Evolutionary conservation across 2,797 vertebrate species (phyloP).

Genomic region (Pantherophis vulpinus): DNA sequence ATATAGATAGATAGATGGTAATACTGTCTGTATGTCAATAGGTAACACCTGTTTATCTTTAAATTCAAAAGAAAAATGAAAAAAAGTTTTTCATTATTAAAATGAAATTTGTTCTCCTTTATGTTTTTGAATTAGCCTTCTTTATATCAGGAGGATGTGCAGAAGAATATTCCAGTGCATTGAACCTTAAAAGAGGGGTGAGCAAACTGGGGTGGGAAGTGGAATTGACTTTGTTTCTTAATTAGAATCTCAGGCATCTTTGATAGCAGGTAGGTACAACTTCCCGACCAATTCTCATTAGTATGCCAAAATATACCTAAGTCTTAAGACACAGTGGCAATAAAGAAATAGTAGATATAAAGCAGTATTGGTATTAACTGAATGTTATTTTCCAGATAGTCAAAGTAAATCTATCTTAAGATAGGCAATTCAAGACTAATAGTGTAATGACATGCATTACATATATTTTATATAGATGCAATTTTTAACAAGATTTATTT

Average conservation of each 20-base stretch:
- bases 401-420: not conserved
- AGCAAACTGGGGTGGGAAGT: not conserved
- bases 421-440: not conserved
- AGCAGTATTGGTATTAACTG: not conserved
- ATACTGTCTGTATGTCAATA: not conserved
- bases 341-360: not conserved
- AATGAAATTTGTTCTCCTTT: not conserved
- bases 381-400: not conserved
- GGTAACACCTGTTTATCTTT: slow-evolving; percentile 54
- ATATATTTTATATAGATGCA: not conserved
- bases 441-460: not conserved
- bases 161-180: not conserved
- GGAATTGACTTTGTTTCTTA: not conserved
- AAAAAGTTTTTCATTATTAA: not conserved
- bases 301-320: not conserved
- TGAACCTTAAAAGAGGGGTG: not conserved
- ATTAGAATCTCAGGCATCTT: not conserved
- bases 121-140: not conserved
- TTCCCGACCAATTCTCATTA: not conserved
- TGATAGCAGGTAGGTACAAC: not conserved
- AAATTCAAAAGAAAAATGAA: not conserved
- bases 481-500: too few relatives aligned
- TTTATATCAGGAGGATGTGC: not conserved
- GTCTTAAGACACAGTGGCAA: not conserved
- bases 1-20: slow-evolving; percentile 1